Evolutionary conservation across 1,140 invertebrate species (phyloP), one percentile per base, ranked within the genome.

Genomic region (Eufriesea mexicana): DNA sequence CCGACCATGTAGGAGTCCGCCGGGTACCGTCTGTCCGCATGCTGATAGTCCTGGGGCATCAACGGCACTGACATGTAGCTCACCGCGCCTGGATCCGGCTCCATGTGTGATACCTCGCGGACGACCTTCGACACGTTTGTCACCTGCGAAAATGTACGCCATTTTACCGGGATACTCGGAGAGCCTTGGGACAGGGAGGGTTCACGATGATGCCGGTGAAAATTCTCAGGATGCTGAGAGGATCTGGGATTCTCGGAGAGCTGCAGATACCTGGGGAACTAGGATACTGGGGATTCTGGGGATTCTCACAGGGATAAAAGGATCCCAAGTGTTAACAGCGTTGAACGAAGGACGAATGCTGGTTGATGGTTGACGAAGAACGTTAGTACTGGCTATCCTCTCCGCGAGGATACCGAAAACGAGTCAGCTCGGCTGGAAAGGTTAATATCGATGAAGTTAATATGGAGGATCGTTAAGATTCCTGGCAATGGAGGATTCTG

Each of bases 111-210:
- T 42, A 96, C 95, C 91, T 96, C 96, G 78, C 96, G 94, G 25
- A 96, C 95, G n/a, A 96, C 95, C 92, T 96, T 96, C 61, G 96
- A 96, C 54, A 96, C 95, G 42, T 95, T 96, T 75, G 96, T 96
- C 79, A 95, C 94, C 95, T 95, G 66, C 25, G 87, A 89, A 86
- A 77, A 71, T 47, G n/a, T 68, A 42, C 23, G 6, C 5, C 18
- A 2, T 20, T 70, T 35, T 7, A 35, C 0, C 0, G 16, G 9
- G 28, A 23, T 2, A 42, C 28, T 9, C 28, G 51, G 35, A 18
- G n/a, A 2, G 42, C 20, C n/a, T n/a, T n/a, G n/a, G n/a, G n/a
- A n/a, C n/a, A n/a, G n/a, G n/a, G n/a, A n/a, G n/a, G n/a, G n/a
- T n/a, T n/a, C n/a, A n/a, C n/a, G n/a, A n/a, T n/a, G n/a, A n/a